phyloP scores from a whole-genome alignment of 2,888 invertebrate genomes.

The Tenthredo amoena region DNA sequence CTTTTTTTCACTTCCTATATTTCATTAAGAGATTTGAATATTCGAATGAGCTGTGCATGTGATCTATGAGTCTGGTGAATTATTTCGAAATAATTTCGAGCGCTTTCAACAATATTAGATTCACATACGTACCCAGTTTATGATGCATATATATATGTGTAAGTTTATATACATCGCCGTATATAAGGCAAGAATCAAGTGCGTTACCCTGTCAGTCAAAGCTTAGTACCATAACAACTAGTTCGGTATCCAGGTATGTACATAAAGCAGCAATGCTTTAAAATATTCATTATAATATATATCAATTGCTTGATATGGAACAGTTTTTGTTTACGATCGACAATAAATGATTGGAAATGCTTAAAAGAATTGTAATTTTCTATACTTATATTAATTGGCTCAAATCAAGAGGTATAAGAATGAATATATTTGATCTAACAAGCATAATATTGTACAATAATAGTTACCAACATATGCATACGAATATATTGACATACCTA shows the following conservation, averaged over 20 bases:
- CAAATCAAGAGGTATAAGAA: neutral
- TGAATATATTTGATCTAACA: neutral
- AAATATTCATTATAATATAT: neutral
- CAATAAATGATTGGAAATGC: neutral
- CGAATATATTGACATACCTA: slow-evolving; percentile 62
- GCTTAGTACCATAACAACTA: neutral
- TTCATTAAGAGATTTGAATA: neutral
- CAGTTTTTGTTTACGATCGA: neutral
- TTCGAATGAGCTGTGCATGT: neutral
- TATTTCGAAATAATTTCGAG: neutral
- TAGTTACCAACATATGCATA: neutral
- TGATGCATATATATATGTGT: no score
- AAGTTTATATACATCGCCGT: neutral
- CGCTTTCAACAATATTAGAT: neutral
- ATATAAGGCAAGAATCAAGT: neutral
- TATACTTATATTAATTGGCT: neutral
- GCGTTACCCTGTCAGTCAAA: neutral
- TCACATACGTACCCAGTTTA: neutral
- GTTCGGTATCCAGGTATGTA: neutral
- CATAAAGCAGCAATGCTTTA: neutral
- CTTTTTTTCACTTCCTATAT: neutral
- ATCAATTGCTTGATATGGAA: neutral
- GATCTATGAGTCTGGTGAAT: neutral
- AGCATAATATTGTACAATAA: neutral
- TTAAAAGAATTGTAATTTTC: neutral